A percentile compares a stretch with the other conserved stretches of the same genome.
Conservation (phyloP, 2,888 invertebrate species). For the Balanococcus diminutus region DNA sequence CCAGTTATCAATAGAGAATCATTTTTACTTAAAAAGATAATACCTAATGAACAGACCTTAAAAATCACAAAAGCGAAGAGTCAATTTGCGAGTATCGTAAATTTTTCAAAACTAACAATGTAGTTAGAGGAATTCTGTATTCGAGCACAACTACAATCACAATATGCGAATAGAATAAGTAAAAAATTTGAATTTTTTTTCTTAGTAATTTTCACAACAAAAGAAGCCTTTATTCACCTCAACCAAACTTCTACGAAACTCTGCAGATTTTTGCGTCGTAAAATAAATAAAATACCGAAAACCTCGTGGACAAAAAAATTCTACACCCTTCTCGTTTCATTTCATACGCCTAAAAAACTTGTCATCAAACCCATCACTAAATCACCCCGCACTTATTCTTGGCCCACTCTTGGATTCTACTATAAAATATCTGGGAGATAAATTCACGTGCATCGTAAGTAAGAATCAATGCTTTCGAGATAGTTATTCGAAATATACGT, state of each 20-base stretch:
- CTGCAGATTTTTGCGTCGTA: too few species aligned
- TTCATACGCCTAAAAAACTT: not conserved
- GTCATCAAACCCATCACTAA: not conserved
- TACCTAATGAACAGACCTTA: not conserved
- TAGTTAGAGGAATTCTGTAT: not conserved
- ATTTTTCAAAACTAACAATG: not conserved
- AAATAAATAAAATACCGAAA: too few species aligned
- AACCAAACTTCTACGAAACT: not conserved
- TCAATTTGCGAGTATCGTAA: not conserved
- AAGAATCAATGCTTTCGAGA: not conserved
- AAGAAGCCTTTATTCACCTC: not conserved
- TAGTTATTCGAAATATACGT: not conserved
- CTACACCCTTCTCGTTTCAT: too few species aligned
- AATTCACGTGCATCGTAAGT: not conserved
- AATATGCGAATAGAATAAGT: not conserved
- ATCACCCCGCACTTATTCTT: not conserved
- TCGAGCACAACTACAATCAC: not conserved
- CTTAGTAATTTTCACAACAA: not conserved
- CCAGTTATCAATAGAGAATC: too few species aligned
- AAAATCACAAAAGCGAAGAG: not conserved
- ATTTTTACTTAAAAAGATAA: not conserved
- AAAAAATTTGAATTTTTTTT: not conserved
- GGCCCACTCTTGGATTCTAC: not conserved
- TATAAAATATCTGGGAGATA: not conserved
- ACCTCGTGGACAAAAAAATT: not conserved